Evolutionary conservation across 2,797 vertebrate genomes (phyloP), one percentile per base, ranked within the genome.

Genomic region (Smutsia temminckii): DNA sequence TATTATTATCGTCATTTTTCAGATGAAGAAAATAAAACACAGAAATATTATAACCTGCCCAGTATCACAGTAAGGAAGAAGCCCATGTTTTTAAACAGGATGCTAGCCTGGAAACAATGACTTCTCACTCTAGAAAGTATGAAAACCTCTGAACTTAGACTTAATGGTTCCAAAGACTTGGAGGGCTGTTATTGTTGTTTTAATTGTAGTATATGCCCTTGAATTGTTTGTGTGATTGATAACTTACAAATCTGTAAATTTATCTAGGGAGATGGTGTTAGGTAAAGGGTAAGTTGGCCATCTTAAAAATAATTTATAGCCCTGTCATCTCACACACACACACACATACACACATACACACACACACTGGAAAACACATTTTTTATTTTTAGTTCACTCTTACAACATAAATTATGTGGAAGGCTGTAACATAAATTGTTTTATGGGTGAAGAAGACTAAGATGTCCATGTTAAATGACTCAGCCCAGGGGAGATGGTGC

Each of bases 321-420:
- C 8, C 11, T 74, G 12, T 63, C 53, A n/a, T 46, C 46, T 46
- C 23, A 7, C 4, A 32, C 13, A 21, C 12, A 16, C 13, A 21
- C 14, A 37, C 6, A 21, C 1, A 46, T 8, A 78, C 37, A 77
- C 8, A 23, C 4, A 75, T 7, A 53, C 3, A 79, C n/a, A 64
- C 37, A 72, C 25, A 57, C 8, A 71, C 5, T 61, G 25, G 20
- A 63, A 89, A 91, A 6, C 6, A 53, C 27, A 57, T 74, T 81
- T 81, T 90, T 81, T 64, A 25, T 64, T 64, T 96, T 88, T 63
- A 86, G 69, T 80, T 69, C 72, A 91, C 29, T 79, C 51, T 83
- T 69, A 80, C 10, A 34, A 55, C 8, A 57, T 53, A 74, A 77
- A 89, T 86, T 75, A 51, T 59, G 49, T 21, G 32, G 27, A 89